Percentiles rank a stretch among this genome's conserved stretches.
These are phyloP conservation scores for Hypsopygia costalis DNA, from an alignment of 2,888 invertebrate genomes.

Conservation along the genomic window DNA sequence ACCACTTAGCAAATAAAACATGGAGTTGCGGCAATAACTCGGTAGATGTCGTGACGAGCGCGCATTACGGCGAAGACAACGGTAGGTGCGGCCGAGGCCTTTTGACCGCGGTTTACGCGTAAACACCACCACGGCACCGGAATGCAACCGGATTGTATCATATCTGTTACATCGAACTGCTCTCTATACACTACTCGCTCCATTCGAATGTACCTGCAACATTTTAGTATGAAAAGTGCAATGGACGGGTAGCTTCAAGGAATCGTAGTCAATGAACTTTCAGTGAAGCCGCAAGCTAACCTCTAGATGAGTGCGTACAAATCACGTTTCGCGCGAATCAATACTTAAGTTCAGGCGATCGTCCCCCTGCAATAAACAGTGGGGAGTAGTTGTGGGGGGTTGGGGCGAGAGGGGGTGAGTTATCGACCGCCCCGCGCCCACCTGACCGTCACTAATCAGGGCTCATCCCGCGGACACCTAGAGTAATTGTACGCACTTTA, in stretches of 20 bases:
- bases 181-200: conserved; percentile 27
- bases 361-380: conserved; percentile 75
- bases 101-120: conserved; percentile 73
- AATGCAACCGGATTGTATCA: conserved; percentile 15
- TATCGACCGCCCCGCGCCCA: conserved; percentile 66
- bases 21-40: conserved; percentile 53
- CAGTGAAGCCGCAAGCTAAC: conserved; percentile 59
- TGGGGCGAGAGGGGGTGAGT: conserved; percentile 43
- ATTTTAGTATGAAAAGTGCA: conserved; percentile 20
- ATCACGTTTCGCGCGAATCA: conserved; percentile 81
- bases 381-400: conserved; percentile 57
- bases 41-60: conserved; percentile 68
- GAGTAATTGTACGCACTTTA: conserved; percentile 69
- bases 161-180: conserved; percentile 19
- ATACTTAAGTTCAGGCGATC: conserved; percentile 80
- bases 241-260: conserved; percentile 27
- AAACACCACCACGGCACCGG: conserved; percentile 58
- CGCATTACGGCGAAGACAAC: conserved; percentile 70
- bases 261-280: conserved; percentile 39
- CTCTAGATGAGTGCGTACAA: conserved; percentile 79
- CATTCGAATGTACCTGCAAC: not conserved
- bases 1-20: conserved; percentile 76
- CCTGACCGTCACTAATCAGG: conserved; percentile 80
- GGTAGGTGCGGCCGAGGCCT: conserved; percentile 69
- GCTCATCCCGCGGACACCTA: conserved; percentile 79